Conservation (phyloP, 2,797 vertebrate species). For the Malurus splendens region DNA sequence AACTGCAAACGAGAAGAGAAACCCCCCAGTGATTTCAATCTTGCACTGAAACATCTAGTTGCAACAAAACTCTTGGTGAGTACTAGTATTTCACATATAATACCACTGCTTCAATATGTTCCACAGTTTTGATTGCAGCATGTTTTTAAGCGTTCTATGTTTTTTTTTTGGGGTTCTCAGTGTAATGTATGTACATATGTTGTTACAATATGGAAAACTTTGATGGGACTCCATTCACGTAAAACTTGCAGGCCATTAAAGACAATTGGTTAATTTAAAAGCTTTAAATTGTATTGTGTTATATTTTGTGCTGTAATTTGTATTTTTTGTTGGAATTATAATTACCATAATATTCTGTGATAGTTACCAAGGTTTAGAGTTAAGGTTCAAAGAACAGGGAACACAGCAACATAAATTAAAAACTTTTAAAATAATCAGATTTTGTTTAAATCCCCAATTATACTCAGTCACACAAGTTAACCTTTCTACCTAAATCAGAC, state of each 20-base stretch:
- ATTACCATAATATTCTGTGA: neutral
- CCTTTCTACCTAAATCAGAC: constrained; percentile 4
- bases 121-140: neutral
- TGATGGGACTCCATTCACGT: neutral
- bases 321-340: neutral
- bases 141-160: neutral
- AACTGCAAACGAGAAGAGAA: neutral
- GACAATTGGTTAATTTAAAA: constrained; percentile 4
- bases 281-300: neutral
- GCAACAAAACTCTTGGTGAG: neutral
- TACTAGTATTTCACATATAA: neutral
- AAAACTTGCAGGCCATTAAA: neutral
- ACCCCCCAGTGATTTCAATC: fast-evolving
- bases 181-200: neutral
- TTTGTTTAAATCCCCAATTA: constrained; percentile 46
- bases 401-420: constrained; percentile 34
- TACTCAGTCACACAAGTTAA: constrained; percentile 45
- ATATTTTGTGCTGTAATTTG: constrained; percentile 20
- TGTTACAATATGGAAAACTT: neutral
- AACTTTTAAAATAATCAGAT: constrained; percentile 20
- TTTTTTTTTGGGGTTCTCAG: neutral
- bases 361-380: constrained; percentile 20
- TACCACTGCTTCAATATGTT: neutral
- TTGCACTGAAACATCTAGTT: fast-evolving
- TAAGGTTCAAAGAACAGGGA: constrained; percentile 4